phyloP scores from a whole-genome alignment of 2,888 invertebrate species.

The Macrosoma leucophasiata region DNA sequence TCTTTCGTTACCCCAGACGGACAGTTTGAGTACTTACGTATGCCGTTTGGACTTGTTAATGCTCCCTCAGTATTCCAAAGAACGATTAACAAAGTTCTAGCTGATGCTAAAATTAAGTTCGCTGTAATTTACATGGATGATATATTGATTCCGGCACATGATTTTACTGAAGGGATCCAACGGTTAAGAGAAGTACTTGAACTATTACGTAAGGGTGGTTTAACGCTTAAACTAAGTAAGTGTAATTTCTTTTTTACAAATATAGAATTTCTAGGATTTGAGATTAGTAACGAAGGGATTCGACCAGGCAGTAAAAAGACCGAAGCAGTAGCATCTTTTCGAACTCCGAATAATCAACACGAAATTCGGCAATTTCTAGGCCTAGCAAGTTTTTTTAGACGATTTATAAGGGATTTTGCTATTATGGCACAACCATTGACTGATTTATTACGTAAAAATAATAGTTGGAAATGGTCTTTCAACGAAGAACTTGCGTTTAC shows the following conservation, averaged over 20 bases:
- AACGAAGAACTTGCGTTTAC: too few species aligned
- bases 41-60: constrained; percentile 42
- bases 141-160: too few species aligned
- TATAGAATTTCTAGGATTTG: constrained; percentile 25
- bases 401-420: constrained; percentile 22
- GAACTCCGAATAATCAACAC: constrained; percentile 20
- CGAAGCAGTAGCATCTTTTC: constrained; percentile 19
- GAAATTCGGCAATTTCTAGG: constrained; percentile 26
- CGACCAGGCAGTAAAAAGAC: constrained; percentile 17
- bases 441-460: constrained; percentile 19
- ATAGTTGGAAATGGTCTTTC: constrained; percentile 16
- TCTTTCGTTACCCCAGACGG: constrained; percentile 41
- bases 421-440: constrained; percentile 22
- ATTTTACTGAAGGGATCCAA: too few species aligned
- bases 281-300: constrained; percentile 20
- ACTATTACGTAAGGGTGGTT: constrained; percentile 8
- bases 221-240: constrained; percentile 21
- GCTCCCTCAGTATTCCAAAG: constrained; percentile 39
- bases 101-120: too few species aligned
- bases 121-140: too few species aligned
- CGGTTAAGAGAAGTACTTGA: constrained; percentile 17
- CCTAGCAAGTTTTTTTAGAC: constrained; percentile 23
- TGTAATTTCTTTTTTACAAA: constrained; percentile 20
- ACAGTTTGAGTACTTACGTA: constrained; percentile 35
- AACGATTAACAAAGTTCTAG: constrained; percentile 31